Percentiles rank a stretch among this genome's conserved stretches.
These are phyloP conservation scores for Cheilosia vulpina DNA, from an alignment of 2,888 invertebrate genomes.

Conservation along the genomic window DNA sequence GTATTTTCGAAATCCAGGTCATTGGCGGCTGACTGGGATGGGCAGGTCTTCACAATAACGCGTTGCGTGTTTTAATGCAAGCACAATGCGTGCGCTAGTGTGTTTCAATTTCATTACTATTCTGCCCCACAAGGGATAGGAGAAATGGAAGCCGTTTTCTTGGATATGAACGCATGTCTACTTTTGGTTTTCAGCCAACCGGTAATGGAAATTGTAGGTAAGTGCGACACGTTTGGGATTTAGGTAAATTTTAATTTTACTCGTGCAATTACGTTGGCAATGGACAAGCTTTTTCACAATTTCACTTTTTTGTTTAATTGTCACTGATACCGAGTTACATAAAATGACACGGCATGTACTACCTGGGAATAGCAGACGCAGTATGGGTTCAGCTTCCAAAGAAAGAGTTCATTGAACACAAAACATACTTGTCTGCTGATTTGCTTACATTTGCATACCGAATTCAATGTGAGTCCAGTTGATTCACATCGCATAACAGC, in stretches of 20 bases:
- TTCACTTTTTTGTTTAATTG: constrained; percentile 39
- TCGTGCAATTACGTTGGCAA: constrained; percentile 24
- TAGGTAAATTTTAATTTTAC: constrained; percentile 31
- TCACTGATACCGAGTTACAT: not conserved
- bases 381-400: not conserved
- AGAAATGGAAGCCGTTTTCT: not conserved
- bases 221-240: constrained; percentile 8
- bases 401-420: constrained; percentile 54
- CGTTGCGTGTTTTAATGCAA: not conserved
- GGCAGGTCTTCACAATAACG: constrained; percentile 9
- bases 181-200: constrained; percentile 13
- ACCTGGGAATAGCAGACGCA: not conserved
- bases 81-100: not conserved
- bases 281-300: constrained; percentile 9
- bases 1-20: constrained; percentile 17
- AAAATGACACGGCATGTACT: not conserved
- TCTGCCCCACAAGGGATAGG: not conserved
- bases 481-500: constrained; percentile 17
- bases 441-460: constrained; percentile 26
- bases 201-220: constrained; percentile 1
- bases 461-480: not conserved
- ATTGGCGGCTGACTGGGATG: constrained; percentile 19
- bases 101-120: constrained; percentile 20
- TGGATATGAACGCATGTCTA: not conserved
- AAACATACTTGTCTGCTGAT: not conserved